Conservation (phyloP, 2,888 invertebrate species). For the Drosophila pullipes region DNA sequence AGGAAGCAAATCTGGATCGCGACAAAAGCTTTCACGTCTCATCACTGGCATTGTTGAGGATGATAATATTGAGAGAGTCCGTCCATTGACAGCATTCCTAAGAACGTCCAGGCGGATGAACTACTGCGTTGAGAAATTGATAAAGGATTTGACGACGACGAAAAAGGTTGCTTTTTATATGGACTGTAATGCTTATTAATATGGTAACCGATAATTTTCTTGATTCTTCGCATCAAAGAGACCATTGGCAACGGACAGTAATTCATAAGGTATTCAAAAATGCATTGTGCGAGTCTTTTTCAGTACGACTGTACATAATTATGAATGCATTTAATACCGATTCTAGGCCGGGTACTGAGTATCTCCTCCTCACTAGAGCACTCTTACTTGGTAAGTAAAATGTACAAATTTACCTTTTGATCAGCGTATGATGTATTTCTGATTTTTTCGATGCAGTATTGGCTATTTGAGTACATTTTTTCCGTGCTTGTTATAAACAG, state of each 20-base stretch:
- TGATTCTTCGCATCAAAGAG: background rate
- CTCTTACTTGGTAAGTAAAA: background rate
- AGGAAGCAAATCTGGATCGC: background rate
- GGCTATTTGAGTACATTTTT: slow-evolving; percentile 73
- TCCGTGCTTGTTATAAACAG: slow-evolving; percentile 69
- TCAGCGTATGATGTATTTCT: slow-evolving; percentile 52
- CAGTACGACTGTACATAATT: background rate
- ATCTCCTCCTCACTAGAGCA: background rate
- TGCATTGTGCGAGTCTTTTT: background rate
- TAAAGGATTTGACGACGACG: background rate
- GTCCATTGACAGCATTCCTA: background rate
- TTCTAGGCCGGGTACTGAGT: background rate
- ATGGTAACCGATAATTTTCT: background rate
- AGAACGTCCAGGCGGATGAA: background rate
- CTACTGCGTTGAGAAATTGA: background rate
- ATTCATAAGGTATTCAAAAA: too few relatives aligned
- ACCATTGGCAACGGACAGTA: background rate
- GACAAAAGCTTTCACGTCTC: background rate
- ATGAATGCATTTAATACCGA: background rate
- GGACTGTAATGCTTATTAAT: background rate
- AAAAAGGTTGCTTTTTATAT: background rate
- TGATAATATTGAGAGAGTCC: background rate
- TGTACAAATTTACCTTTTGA: slow-evolving; percentile 71
- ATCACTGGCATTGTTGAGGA: background rate
- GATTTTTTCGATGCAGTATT: slow-evolving; percentile 83